Percentiles rank a stretch among this genome's conserved stretches.
These are phyloP conservation scores for Okamejei kenojei DNA, from an alignment of 2,797 vertebrate species.

Conservation along the genomic window DNA sequence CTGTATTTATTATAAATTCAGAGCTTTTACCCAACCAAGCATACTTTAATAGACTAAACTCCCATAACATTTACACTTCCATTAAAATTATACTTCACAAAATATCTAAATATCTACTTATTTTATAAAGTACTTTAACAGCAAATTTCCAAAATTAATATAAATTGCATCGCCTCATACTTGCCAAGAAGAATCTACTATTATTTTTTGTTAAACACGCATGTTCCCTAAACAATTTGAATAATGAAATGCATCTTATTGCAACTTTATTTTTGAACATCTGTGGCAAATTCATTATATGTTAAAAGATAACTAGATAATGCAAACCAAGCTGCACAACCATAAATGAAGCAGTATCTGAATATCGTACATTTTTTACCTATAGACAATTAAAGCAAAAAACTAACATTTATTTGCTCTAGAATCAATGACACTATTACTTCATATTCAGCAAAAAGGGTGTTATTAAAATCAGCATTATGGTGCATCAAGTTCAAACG, in stretches of 20 bases:
- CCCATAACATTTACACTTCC: conserved; percentile 24
- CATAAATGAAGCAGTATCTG: conserved; percentile 25
- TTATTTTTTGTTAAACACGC: conserved; percentile 29
- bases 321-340: not conserved
- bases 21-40: not conserved
- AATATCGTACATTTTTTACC: not conserved
- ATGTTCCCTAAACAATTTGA: conserved; percentile 20
- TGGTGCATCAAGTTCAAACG: not conserved
- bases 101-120: conserved; percentile 19
- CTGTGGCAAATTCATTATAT: conserved; percentile 4
- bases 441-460: not conserved
- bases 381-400: not conserved
- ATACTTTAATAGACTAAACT: conserved; percentile 24
- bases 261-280: conserved; percentile 2
- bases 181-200: not conserved
- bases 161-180: conserved; percentile 18
- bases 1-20: conserved; percentile 22
- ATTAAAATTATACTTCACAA: conserved; percentile 30
- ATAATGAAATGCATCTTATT: conserved; percentile 27
- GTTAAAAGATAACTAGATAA: conserved; percentile 26
- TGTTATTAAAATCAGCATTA: not conserved
- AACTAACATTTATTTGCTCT: not conserved
- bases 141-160: conserved; percentile 34
- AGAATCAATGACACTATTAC: not conserved
- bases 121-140: conserved; percentile 19